These are phyloP conservation scores for Brachionus paranguensis DNA, from an alignment of 1,140 invertebrate species.

Conservation along the genomic window DNA sequence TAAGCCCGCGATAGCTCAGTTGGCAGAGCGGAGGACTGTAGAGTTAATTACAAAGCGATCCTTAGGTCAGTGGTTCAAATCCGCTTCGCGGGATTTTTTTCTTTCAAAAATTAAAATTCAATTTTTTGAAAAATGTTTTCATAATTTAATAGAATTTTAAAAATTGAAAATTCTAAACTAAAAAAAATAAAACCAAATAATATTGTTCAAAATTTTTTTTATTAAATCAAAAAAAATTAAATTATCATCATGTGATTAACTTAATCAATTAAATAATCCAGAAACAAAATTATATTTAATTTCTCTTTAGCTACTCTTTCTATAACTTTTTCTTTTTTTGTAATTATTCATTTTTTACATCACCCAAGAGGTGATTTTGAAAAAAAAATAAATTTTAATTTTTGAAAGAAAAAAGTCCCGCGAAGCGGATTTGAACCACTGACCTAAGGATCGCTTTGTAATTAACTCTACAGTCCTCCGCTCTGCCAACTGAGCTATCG, in stretches of 20 bases:
- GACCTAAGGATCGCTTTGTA: conserved; percentile 40
- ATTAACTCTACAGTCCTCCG: conserved; percentile 40
- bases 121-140: not conserved
- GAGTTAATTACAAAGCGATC: conserved; percentile 39
- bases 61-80: conserved; percentile 41
- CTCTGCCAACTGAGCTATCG: conserved; percentile 41
- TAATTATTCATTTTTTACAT: too few relatives aligned
- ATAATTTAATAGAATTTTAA: not conserved
- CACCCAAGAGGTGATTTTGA: too few relatives aligned
- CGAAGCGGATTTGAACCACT: conserved; percentile 40
- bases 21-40: conserved; percentile 41
- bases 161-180: too few relatives aligned
- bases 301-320: too few relatives aligned
- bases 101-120: not conserved
- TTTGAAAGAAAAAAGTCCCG: not conserved
- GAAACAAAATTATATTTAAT: too few relatives aligned
- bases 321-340: too few relatives aligned
- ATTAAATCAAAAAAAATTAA: too few relatives aligned
- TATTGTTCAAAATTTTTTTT: too few relatives aligned
- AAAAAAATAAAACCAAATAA: too few relatives aligned
- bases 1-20: conserved; percentile 40
- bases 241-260: too few relatives aligned
- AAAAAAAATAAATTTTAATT: too few relatives aligned
- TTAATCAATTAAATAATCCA: too few relatives aligned
- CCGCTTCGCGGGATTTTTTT: conserved; percentile 39